A percentile compares a stretch with the other conserved stretches of the same genome.
Conservation (phyloP, 2,888 invertebrate genomes). For the Tetragonisca angustula region DNA sequence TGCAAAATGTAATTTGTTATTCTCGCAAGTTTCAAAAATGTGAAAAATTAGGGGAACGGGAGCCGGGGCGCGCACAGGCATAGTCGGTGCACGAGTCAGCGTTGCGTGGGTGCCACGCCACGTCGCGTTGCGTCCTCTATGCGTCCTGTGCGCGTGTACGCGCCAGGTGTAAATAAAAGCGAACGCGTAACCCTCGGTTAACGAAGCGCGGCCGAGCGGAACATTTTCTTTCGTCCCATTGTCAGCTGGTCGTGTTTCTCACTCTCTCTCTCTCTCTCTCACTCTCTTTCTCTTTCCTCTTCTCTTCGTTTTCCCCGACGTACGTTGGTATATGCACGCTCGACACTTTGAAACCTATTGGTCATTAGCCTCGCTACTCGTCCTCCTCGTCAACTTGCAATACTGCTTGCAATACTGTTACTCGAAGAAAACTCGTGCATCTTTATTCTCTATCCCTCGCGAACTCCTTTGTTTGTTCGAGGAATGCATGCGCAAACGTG, state of each 20-base stretch:
- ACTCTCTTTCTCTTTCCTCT: background rate
- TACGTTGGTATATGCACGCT: constrained; percentile 10
- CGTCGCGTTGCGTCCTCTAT: background rate
- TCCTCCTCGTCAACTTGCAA: constrained; percentile 40
- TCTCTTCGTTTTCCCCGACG: background rate
- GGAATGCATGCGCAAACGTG: background rate
- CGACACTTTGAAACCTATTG: constrained; percentile 49
- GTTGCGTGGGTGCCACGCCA: constrained; percentile 56
- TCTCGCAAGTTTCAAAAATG: background rate
- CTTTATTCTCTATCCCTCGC: background rate
- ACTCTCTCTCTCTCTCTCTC: constrained; percentile 20
- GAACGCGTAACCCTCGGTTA: constrained; percentile 59
- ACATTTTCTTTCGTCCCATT: constrained; percentile 64
- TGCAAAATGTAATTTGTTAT: too few relatives aligned
- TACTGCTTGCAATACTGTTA: too few relatives aligned
- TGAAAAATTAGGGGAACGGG: background rate
- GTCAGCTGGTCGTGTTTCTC: constrained; percentile 61
- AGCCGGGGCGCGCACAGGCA: background rate
- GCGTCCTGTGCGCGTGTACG: background rate
- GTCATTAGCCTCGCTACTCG: constrained; percentile 62
- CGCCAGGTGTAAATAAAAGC: constrained; percentile 72
- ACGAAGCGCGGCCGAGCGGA: constrained; percentile 64
- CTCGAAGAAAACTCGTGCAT: background rate
- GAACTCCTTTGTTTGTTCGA: background rate
- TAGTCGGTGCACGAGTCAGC: constrained; percentile 17